These are phyloP conservation scores for Periparus ater DNA, from an alignment of 2,797 vertebrate species.

Conservation along the genomic window DNA sequence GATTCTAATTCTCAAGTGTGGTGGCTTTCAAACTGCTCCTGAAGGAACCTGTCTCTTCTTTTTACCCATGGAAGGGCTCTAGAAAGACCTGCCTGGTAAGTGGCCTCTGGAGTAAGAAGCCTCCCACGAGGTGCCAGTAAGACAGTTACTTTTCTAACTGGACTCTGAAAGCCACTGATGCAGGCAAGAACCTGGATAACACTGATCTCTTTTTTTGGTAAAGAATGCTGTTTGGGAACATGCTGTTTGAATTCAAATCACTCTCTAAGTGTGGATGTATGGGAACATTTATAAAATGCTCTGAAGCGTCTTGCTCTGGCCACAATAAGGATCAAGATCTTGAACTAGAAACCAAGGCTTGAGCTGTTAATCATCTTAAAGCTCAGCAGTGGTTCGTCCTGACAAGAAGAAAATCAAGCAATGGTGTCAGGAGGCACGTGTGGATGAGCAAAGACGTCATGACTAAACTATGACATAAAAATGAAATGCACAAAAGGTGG, in stretches of 20 bases:
- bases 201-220: not conserved
- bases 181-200: not conserved
- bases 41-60: not conserved
- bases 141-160: not conserved
- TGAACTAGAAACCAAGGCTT: not conserved
- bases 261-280: not conserved
- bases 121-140: not conserved
- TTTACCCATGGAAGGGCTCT: not conserved
- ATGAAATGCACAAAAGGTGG: not conserved
- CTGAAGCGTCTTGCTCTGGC: not conserved
- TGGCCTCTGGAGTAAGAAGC: not conserved
- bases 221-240: not conserved
- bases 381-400: not conserved
- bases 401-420: not conserved
- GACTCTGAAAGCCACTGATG: not conserved
- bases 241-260: not conserved
- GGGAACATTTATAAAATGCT: not conserved
- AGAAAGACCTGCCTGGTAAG: not conserved
- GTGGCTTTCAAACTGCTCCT: not conserved
- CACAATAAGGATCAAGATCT: not conserved
- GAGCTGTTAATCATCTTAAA: not conserved
- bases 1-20: not conserved
- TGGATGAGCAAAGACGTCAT: not conserved
- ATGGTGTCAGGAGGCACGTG: rapidly evolving
- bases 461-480: not conserved